phyloP scores from a whole-genome alignment of 1,140 invertebrate genomes.

The Probaryconus sp. region DNA sequence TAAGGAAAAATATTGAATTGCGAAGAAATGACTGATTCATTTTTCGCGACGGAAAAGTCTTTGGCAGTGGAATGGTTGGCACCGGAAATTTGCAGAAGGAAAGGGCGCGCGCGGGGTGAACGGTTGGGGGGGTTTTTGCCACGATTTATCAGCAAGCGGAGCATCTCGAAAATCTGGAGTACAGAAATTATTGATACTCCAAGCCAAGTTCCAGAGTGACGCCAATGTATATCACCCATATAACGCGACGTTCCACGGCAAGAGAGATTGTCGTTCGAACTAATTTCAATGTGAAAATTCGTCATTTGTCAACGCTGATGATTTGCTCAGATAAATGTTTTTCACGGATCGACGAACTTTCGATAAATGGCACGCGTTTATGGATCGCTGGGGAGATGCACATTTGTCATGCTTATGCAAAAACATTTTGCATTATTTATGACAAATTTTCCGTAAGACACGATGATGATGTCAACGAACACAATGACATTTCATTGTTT shows the following conservation, averaged over 20 bases:
- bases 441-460: too few relatives aligned
- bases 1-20: constrained; percentile 49
- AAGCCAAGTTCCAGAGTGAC: constrained; percentile 33
- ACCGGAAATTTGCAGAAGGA: constrained; percentile 37
- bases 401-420: constrained; percentile 7
- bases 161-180: constrained; percentile 38
- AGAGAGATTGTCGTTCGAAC: constrained; percentile 19
- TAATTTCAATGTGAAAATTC: constrained; percentile 54
- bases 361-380: constrained; percentile 12
- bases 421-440: too few relatives aligned
- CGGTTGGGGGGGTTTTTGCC: constrained; percentile 29
- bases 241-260: too few relatives aligned
- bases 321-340: constrained; percentile 31
- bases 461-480: too few relatives aligned
- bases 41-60: too few relatives aligned
- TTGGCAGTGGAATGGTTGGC: too few relatives aligned
- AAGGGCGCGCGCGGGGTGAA: too few relatives aligned
- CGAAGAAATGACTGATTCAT: constrained; percentile 34
- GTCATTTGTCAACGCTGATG: constrained; percentile 37
- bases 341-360: constrained; percentile 17
- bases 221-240: constrained; percentile 25
- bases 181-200: constrained; percentile 47
- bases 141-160: constrained; percentile 41
- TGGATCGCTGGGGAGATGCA: too few relatives aligned
- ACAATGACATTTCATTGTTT: too few relatives aligned